Base-by-base conservation (phyloP, 1,140 invertebrate genomes). In the Cherax quadricarinatus region DNA sequence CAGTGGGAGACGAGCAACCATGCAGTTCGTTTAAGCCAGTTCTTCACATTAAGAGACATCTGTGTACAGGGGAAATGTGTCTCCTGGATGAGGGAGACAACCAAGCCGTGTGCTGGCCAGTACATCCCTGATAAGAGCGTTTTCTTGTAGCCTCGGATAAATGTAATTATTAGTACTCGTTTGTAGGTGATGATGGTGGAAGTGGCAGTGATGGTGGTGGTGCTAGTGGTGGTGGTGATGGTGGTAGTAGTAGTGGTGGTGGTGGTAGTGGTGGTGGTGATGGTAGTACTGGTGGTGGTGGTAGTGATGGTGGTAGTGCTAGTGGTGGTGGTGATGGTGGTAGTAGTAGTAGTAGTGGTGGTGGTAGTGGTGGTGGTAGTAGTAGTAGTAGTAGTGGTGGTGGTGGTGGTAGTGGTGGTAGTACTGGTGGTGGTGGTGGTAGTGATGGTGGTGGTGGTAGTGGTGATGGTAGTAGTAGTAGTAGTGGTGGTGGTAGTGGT, bases 111-210 rank as follows among this genome's bases (percentile, higher is more conserved):
- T 16, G 53, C 18, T 9, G 85, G 70, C 51, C 85, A 73, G 49
- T 86, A 75, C 85, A 86, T 75, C 85, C 73, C 66, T 62, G 70
- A 9, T 86, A 51, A 86, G 48, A 75, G 70, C 62, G n/a, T 14
- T 51, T 86, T 75, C 48, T 24, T 75, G 62, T 70, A 49, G 62
- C 62, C 66, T 51, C 49, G 48, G 85, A 86, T 66, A 86, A 73
- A 75, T 16, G 51, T 24, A 86, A 86, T 86, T 86, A 86, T 73
- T 86, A 75, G 62, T 30, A 62, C 10, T 24, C 51, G 53, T 70
- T 70, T 21, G 14, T 1, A 41, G 30, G 30, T 41, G 30, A 41
- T 41, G 30, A 41, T 41, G 30, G 30, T 41, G 30, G 30, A 1
- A 2, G 30, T 41, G 30, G 30, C 2, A 41, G 30, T 41, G 30